Base-by-base conservation (phyloP, 2,888 invertebrate genomes). In the Tetrapedia diversipes region DNA sequence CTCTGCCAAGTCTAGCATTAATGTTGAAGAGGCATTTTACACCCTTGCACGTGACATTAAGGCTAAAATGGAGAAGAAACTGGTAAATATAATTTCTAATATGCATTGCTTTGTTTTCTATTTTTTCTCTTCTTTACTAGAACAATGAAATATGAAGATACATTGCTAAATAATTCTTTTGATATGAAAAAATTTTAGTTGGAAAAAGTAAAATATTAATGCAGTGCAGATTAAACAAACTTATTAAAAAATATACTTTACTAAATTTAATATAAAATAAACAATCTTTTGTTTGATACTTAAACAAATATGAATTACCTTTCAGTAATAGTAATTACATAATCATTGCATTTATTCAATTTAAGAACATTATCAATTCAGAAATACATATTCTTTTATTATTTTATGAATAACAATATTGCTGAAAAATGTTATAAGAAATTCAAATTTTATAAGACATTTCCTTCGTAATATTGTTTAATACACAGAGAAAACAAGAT, bases 1-100 rank as follows among this genome's bases (percentile, higher is more conserved):
- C 64, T 98, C 98, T 86, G 99, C 99, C 67, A 99, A 99, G 93
- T 96, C 98, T 84, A 98, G 98, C 92, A 96, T 98, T 92, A 98
- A 99, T 92, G 98, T 99, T 57, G 99, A 99, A 93, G 97, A 97
- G 88, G 98, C 99, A 70, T 99, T 99, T 93, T 98, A 97, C 92
- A 98, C 98, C 78, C 94, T 99, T 92, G 99, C 99, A 72, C 96
- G 98, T 92, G 99, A 99, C 93, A 99, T 99, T 90, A 99, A 99
- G 93, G 96, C 97, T 76, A 99, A 99, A 94, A 98, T 98, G 96
- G 99, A 99, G 93, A 98, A 98, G 92, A 98, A 98, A 95, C 94
- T 98, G 97, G 98, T 98, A 94, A 93, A 94, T 70, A 63, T 56
- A 6, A n/a, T 41, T 19, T 39, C 19, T 11, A 11, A 41, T 49